phyloP scores from a whole-genome alignment of 2,888 invertebrate genomes.

The Halocaridina rubra region DNA sequence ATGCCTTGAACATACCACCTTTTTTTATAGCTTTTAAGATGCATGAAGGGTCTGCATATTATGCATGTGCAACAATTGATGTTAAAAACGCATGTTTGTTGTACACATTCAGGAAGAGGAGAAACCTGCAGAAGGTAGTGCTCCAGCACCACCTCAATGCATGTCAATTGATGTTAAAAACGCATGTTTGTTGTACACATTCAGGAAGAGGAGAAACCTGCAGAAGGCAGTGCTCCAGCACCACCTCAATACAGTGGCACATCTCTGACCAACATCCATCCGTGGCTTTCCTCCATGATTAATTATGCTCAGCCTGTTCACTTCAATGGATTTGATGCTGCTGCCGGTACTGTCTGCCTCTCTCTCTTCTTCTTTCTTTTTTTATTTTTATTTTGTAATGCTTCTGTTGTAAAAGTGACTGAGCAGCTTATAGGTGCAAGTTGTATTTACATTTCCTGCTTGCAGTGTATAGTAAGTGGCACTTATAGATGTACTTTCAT shows the following conservation, averaged over 20 bases:
- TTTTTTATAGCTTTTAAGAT: no score
- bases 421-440: no score
- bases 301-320: constrained; percentile 99
- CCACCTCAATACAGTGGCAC: constrained; percentile 76
- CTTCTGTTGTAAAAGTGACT: no score
- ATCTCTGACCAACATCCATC: constrained; percentile 98
- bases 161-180: not conserved
- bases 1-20: no score
- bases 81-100: no score
- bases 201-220: constrained; percentile 62
- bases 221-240: constrained; percentile 74
- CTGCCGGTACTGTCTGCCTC: constrained; percentile 80
- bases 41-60: no score
- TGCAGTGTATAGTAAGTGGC: no score
- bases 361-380: no score
- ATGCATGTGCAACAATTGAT: not conserved
- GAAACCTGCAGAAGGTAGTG: constrained; percentile 70
- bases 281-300: constrained; percentile 97
- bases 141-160: constrained; percentile 65
- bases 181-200: no score
- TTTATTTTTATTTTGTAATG: no score
- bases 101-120: constrained; percentile 60
- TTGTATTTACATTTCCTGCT: no score
- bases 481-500: no score
- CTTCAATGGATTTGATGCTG: constrained; percentile 97